Conservation (phyloP, 1,140 invertebrate species). For the Paralvinella palmiformis region DNA sequence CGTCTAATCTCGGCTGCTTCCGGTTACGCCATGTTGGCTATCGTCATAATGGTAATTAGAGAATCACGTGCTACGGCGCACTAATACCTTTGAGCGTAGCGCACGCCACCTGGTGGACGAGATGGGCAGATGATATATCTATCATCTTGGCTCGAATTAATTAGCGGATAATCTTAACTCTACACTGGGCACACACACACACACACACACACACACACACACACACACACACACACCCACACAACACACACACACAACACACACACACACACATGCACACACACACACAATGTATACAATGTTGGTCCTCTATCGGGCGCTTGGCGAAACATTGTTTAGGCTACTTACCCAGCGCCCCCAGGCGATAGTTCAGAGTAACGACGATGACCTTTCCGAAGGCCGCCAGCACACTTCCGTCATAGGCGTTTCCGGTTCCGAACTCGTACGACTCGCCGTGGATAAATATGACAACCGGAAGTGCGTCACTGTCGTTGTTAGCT, state of each 20-base stretch:
- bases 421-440: constrained; percentile 92
- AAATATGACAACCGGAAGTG: constrained; percentile 79
- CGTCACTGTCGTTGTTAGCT: constrained; percentile 31
- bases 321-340: neutral
- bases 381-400: constrained; percentile 89
- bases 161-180: neutral
- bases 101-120: too few relatives aligned
- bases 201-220: neutral
- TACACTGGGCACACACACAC: neutral
- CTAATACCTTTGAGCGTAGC: too few relatives aligned
- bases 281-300: too few relatives aligned
- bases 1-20: too few relatives aligned
- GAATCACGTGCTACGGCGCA: too few relatives aligned
- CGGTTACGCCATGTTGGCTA: too few relatives aligned
- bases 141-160: too few relatives aligned
- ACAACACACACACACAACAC: too few relatives aligned
- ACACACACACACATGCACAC: neutral
- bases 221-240: neutral
- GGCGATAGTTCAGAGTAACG: constrained; percentile 93
- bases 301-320: too few relatives aligned
- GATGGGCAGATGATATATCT: too few relatives aligned
- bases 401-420: constrained; percentile 86
- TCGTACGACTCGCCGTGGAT: constrained; percentile 94
- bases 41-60: too few relatives aligned
- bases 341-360: constrained; percentile 85